Base-by-base conservation (phyloP, 2,888 invertebrate species). In the Conistra vaccinii region DNA sequence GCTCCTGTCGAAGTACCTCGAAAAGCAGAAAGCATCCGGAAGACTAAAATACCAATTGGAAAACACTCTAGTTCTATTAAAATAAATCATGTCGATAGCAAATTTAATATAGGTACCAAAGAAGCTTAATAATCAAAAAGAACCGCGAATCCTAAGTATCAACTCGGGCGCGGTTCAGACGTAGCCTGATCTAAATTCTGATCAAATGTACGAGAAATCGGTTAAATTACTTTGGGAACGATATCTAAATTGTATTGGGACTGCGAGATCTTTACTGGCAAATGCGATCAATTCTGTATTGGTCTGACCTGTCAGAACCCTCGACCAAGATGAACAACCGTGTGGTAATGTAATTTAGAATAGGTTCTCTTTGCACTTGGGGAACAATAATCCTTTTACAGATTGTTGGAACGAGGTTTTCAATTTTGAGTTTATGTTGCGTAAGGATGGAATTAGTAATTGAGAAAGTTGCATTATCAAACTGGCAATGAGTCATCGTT, bases 231-330 rank as follows among this genome's bases (percentile, higher is more conserved):
- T 77, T 73, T 60, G 62, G 58, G 69, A 62, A 51, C 69, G 39
- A 87, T 77, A 73, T 61, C 60, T 78, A 80, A 87, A 87, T 85
- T 85, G 71, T 81, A 74, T 85, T 76, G 76, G 66, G 72, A 58
- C 71, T 58, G 69, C 39, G 53, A 68, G 67, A 70, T 75, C 63
- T 76, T 63, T 69, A 29, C 61, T 74, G 35, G 72, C 10, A 76
- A 78, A 73, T 71, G 70, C 62, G 69, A 85, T 83, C 76, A 72
- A 83, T 81, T 76, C 26, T 61, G 62, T 85, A 75, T 80, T 65
- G 75, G 73, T 69, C 60, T 65, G 51, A 73, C 76, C 73, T 73
- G 69, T 65, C 85, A 76, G 70, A 69, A 72, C 51, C 51, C 60
- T 85, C 57, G 69, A 76, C 61, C 61, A 69, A 65, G 60, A 69